A percentile compares a stretch with the other conserved stretches of the same genome.
Evolutionary conservation across 1,140 invertebrate species (phyloP).

Genomic region (Brachystomella parvula): DNA sequence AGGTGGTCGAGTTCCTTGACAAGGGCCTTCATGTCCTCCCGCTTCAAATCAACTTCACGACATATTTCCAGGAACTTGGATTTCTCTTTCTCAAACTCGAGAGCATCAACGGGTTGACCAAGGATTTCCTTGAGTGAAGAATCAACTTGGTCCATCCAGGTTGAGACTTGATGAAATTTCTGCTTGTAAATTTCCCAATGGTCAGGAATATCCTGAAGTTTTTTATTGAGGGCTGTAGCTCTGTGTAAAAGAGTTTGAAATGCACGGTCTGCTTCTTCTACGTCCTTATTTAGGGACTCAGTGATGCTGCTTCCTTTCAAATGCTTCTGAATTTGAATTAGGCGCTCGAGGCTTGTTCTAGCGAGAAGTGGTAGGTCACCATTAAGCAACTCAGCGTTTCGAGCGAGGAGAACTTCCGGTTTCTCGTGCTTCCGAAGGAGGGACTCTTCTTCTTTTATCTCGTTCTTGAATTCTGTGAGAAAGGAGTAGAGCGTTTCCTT

Average conservation of each 20-base stretch:
- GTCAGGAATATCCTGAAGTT: constrained; percentile 76
- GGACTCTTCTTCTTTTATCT: constrained; percentile 75
- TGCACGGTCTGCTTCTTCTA: constrained; percentile 56
- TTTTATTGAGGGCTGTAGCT: constrained; percentile 62
- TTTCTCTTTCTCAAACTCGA: constrained; percentile 82
- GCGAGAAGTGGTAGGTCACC: constrained; percentile 22
- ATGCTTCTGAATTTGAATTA: constrained; percentile 53
- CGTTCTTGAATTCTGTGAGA: constrained; percentile 79
- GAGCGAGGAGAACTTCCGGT: constrained; percentile 62
- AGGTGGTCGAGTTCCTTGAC: constrained; percentile 81
- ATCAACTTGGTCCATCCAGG: constrained; percentile 82
- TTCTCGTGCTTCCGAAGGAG: constrained; percentile 77
- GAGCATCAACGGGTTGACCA: constrained; percentile 69
- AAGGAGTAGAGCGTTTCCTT: constrained; percentile 75
- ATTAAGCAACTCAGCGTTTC: constrained; percentile 49
- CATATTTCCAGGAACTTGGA: constrained; percentile 83
- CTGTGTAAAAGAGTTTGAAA: constrained; percentile 64
- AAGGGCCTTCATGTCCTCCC: constrained; percentile 90
- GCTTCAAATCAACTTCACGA: constrained; percentile 74
- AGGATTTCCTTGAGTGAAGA: constrained; percentile 69
- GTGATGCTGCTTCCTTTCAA: constrained; percentile 65
- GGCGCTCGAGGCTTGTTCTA: constrained; percentile 21
- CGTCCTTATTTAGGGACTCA: constrained; percentile 47
- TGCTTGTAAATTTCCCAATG: constrained; percentile 78
- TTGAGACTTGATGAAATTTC: constrained; percentile 65